A percentile compares a stretch with the other conserved stretches of the same genome.
Conservation (phyloP, 92 coral and sea anemone genomes). For the Isaurus tuberculatus region DNA sequence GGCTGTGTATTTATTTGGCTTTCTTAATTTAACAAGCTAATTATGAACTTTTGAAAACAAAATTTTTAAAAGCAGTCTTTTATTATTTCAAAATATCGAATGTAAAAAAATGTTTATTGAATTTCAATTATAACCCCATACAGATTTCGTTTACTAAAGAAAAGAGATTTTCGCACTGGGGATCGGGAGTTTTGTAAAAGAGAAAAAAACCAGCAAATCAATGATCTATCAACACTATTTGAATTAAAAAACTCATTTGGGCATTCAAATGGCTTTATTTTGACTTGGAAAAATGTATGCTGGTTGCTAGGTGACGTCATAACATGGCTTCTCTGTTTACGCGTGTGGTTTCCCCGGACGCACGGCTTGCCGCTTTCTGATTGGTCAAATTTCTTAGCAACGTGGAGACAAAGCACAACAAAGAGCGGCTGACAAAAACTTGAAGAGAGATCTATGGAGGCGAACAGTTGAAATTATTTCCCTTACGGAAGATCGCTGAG, state of each 20-base stretch:
- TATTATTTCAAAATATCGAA: neutral
- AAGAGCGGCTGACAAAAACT: constrained; percentile 97
- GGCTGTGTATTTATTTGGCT: too few species aligned
- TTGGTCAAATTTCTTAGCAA: constrained; percentile 97
- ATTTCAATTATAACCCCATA: too few species aligned
- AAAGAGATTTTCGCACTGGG: too few species aligned
- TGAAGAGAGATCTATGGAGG: constrained; percentile 72
- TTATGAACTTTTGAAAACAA: too few species aligned
- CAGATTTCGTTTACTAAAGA: too few species aligned
- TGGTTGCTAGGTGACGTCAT: constrained; percentile 74
- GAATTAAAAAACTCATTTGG: neutral
- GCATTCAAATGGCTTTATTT: neutral
- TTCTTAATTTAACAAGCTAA: too few species aligned
- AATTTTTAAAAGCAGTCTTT: too few species aligned
- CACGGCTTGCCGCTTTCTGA: constrained; percentile 76
- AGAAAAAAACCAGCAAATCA: too few species aligned
- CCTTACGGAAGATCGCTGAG: neutral
- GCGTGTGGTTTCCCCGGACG: constrained; percentile 97
- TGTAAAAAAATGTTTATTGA: too few species aligned
- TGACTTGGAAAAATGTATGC: constrained; percentile 10
- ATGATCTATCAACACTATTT: too few species aligned
- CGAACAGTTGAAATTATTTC: constrained; percentile 41
- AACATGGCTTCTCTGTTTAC: constrained; percentile 75
- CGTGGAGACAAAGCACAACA: constrained; percentile 93
- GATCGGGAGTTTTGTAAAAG: neutral